A percentile compares a stretch with the other conserved stretches of the same genome.
Conservation (phyloP, 2,113 vertebrate genomes). For the Sitta europaea region DNA sequence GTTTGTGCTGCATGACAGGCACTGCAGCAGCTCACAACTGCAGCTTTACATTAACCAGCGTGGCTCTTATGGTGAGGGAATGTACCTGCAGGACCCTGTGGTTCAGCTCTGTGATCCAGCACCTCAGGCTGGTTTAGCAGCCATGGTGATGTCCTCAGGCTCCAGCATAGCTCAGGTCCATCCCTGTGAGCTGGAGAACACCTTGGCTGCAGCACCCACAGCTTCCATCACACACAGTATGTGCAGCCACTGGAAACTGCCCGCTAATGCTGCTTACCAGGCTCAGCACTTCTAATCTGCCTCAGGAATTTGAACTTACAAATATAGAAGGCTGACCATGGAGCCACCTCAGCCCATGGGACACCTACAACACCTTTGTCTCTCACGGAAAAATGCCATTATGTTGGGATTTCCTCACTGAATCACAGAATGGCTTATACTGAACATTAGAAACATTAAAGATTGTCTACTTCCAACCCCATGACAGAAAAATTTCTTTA, state of each 20-base stretch:
- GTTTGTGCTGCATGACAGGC: background rate
- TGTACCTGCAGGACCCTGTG: background rate
- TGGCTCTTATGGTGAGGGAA: background rate
- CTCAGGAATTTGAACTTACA: background rate
- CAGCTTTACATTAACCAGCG: background rate
- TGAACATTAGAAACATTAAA: background rate
- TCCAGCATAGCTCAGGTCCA: accelerated
- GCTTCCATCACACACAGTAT: background rate
- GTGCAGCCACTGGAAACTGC: background rate
- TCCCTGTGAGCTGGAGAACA: background rate
- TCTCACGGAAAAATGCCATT: background rate
- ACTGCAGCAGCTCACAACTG: background rate
- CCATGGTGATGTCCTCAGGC: background rate
- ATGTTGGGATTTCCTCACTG: background rate
- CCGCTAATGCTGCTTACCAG: background rate
- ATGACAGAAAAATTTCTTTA: background rate
- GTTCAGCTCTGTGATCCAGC: background rate
- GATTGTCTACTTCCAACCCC: background rate
- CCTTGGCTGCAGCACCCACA: background rate
- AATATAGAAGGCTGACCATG: background rate
- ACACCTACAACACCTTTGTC: background rate
- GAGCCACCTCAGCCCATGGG: background rate
- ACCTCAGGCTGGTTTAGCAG: background rate
- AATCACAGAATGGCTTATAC: background rate
- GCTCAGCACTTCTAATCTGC: background rate